These are phyloP conservation scores for Hirtodrosophila trivittata DNA, from an alignment of 2,888 invertebrate species.

Conservation along the genomic window DNA sequence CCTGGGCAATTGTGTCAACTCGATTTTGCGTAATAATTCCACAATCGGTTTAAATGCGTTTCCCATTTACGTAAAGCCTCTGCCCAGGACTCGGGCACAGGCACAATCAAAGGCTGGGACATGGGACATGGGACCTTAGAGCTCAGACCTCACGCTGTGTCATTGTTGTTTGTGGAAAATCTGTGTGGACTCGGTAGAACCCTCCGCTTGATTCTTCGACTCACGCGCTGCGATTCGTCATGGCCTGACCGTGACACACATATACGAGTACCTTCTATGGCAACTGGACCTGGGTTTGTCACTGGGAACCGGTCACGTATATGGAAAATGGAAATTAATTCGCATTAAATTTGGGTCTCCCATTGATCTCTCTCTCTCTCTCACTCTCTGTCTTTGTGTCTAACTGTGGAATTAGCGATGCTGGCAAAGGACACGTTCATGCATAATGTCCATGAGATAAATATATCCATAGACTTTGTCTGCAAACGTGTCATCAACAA, in stretches of 20 bases:
- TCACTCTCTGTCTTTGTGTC: conserved; percentile 9
- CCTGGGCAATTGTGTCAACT: conserved; percentile 42
- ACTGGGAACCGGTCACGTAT: conserved; percentile 53
- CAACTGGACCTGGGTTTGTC: conserved; percentile 24
- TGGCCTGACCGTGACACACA: conserved; percentile 73
- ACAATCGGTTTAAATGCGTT: conserved; percentile 63
- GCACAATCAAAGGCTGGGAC: conserved; percentile 3
- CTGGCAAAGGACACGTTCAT: conserved; percentile 70
- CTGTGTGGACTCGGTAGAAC: conserved; percentile 16
- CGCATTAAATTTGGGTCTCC: conserved; percentile 63
- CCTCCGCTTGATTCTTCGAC: conserved; percentile 60
- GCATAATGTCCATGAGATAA: conserved; percentile 46
- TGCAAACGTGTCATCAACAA: conserved; percentile 57
- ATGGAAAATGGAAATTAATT: conserved; percentile 66
- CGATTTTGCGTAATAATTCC: conserved; percentile 74
- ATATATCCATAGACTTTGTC: no score
- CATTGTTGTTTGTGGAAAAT: conserved; percentile 48
- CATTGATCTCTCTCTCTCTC: conserved; percentile 1
- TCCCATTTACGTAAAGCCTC: conserved; percentile 20
- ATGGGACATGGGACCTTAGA: background rate
- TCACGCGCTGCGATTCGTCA: conserved; percentile 72
- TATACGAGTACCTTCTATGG: conserved; percentile 21
- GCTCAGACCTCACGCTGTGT: conserved; percentile 56
- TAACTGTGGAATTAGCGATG: conserved; percentile 59
- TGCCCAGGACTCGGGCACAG: conserved; percentile 1